These are phyloP conservation scores for Parnassius smintheus DNA, from an alignment of 2,888 invertebrate species.

Conservation along the genomic window DNA sequence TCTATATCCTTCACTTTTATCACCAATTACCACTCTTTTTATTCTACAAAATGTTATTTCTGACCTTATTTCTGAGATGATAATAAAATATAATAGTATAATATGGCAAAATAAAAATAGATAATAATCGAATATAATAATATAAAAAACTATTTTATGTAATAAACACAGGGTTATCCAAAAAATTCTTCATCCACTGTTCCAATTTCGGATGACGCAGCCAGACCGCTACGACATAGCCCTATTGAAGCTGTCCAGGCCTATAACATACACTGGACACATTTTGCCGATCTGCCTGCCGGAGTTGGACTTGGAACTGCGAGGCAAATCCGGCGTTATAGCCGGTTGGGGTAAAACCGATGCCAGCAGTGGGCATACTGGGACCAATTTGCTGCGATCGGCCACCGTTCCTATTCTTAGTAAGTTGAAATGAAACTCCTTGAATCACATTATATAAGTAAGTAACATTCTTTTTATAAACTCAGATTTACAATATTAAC, in stretches of 20 bases:
- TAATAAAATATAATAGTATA: no score
- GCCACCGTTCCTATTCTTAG: slow-evolving; percentile 91
- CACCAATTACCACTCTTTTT: no score
- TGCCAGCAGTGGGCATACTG: slow-evolving; percentile 86
- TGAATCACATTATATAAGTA: no score
- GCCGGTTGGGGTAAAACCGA: slow-evolving; percentile 94
- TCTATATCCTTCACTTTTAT: no score
- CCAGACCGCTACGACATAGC: slow-evolving; percentile 92
- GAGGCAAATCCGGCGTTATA: slow-evolving; percentile 77
- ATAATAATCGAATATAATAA: no score
- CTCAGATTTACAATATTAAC: no score
- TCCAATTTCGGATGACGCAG: slow-evolving; percentile 90
- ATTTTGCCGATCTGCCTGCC: slow-evolving; percentile 92
- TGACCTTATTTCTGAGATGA: no score
- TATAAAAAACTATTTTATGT: no score
- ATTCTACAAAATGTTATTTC: no score
- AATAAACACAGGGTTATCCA: slow-evolving; percentile 79
- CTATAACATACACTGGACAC: slow-evolving; percentile 83
- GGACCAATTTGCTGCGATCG: slow-evolving; percentile 89
- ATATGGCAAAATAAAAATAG: no score
- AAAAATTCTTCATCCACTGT: slow-evolving; percentile 89
- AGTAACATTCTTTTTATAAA: no score
- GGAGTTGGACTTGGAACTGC: slow-evolving; percentile 58
- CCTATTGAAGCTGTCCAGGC: slow-evolving; percentile 85
- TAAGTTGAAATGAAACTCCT: slow-evolving; percentile 55